Conservation (phyloP, 2,113 vertebrate species). For the Chrysochloris asiatica region DNA sequence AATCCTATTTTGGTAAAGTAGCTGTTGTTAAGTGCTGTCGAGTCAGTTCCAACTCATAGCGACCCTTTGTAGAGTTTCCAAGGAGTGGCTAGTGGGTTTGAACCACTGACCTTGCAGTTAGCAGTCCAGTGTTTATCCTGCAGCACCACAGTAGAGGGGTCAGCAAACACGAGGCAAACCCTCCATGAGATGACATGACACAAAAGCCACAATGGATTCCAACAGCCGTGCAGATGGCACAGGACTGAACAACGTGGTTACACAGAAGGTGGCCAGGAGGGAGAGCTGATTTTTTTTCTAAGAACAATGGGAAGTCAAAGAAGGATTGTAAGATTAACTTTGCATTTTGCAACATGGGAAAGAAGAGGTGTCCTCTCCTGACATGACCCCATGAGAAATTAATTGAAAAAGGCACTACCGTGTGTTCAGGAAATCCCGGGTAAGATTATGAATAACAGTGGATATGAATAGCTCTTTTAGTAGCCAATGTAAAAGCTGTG, state of each 20-base stretch:
- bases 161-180: no score
- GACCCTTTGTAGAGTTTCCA: no score
- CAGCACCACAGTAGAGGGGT: no score
- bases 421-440: neutral
- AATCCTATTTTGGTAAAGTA: neutral
- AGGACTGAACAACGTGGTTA: neutral
- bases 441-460: neutral
- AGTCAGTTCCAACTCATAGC: no score
- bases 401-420: neutral
- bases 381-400: neutral
- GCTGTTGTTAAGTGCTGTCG: no score
- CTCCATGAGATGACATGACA: no score
- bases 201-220: neutral
- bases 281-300: no score
- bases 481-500: neutral
- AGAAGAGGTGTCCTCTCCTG: neutral
- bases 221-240: neutral
- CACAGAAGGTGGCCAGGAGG: neutral
- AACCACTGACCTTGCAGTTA: no score
- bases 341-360: neutral
- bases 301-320: neutral
- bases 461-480: neutral
- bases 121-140: no score
- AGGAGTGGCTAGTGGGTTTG: no score
- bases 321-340: neutral